Conservation (phyloP, 2,797 vertebrate species). For the Xiphorhynchus erythropygius region DNA sequence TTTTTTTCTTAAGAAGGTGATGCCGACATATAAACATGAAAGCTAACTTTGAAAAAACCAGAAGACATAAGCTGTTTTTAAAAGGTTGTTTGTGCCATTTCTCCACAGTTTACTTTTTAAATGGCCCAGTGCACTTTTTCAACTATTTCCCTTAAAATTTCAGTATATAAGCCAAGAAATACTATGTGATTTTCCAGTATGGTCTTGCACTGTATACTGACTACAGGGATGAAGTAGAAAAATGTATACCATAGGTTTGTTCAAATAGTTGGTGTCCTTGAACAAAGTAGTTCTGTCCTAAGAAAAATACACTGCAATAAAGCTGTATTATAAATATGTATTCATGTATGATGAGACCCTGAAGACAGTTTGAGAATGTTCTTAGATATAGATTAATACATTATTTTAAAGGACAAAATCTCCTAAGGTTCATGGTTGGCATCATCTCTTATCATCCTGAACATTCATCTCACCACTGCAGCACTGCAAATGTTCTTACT, state of each 20-base stretch:
- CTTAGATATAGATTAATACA: background rate
- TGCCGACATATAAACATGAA: background rate
- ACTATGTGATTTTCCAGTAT: background rate
- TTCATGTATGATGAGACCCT: background rate
- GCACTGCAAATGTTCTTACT: background rate
- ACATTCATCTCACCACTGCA: background rate
- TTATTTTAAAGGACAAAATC: background rate
- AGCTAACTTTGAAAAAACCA: background rate
- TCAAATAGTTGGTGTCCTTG: background rate
- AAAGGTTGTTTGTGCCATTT: background rate
- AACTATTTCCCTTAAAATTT: background rate
- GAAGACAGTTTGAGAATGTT: background rate
- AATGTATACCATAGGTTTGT: background rate
- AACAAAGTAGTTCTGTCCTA: slow-evolving; percentile 4
- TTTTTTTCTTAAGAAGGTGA: background rate
- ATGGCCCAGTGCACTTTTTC: background rate
- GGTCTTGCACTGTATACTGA: background rate
- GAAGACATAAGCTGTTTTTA: background rate
- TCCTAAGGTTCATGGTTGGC: background rate
- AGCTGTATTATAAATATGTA: slow-evolving; percentile 26
- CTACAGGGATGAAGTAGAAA: background rate
- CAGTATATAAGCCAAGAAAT: background rate
- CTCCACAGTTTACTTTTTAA: background rate
- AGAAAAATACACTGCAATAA: background rate
- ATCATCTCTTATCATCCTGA: background rate